A percentile compares a stretch with the other conserved stretches of the same genome.
Conservation (phyloP, 2,888 invertebrate genomes). For the Podotricha telesiphe region DNA sequence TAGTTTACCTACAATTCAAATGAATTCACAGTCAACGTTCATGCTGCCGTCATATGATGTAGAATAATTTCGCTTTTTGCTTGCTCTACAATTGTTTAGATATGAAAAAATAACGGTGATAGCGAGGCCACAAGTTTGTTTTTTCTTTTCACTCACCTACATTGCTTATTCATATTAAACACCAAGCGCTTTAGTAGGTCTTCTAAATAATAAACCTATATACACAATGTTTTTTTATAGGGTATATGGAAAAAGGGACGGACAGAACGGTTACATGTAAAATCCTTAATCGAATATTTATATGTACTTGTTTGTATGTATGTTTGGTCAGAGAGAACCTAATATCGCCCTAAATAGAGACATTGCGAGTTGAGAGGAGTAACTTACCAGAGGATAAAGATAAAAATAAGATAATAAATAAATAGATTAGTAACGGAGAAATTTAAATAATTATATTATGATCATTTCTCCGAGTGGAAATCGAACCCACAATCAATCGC, state of each 20-base stretch:
- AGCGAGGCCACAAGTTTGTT: conserved; percentile 26
- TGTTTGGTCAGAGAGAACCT: too few relatives aligned
- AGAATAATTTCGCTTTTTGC: conserved; percentile 58
- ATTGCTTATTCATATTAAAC: conserved; percentile 39
- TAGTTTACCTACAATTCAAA: conserved; percentile 42
- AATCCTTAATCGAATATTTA: not conserved
- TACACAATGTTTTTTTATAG: not conserved
- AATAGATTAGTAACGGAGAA: too few relatives aligned
- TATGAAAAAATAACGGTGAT: conserved; percentile 56
- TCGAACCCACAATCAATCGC: too few relatives aligned
- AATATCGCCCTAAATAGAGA: too few relatives aligned
- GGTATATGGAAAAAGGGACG: not conserved
- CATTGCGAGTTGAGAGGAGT: too few relatives aligned
- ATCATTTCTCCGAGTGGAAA: too few relatives aligned
- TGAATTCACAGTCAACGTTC: conserved; percentile 49
- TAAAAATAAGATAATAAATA: too few relatives aligned
- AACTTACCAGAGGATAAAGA: too few relatives aligned
- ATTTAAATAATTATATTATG: too few relatives aligned
- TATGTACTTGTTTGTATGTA: too few relatives aligned
- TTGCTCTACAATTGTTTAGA: conserved; percentile 55
- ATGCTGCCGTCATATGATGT: conserved; percentile 52
- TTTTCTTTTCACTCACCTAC: conserved; percentile 33
- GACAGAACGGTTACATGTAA: not conserved
- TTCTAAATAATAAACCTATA: conserved; percentile 22
- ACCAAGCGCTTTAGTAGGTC: conserved; percentile 25